Evolutionary conservation across 1,140 invertebrate genomes (phyloP).

Genomic region (Acyrthosiphon pisum): DNA sequence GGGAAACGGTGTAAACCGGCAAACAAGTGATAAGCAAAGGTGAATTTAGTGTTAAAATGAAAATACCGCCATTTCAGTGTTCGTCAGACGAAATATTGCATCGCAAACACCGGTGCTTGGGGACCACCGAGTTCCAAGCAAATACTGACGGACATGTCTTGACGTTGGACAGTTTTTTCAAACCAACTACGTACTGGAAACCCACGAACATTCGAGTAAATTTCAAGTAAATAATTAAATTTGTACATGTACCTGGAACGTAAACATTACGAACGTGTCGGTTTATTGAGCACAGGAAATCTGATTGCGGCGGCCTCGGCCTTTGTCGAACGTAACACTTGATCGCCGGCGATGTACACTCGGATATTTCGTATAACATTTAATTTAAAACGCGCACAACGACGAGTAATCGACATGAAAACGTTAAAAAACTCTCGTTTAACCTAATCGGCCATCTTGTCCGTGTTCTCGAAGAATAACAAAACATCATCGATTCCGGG

Average conservation of each 20-base stretch:
- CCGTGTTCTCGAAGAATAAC: constrained; percentile 55
- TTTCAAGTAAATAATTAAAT: constrained; percentile 46
- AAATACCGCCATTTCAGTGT: constrained; percentile 55
- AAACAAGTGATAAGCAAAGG: constrained; percentile 46
- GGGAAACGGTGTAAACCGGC: background rate
- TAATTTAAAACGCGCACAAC: constrained; percentile 27
- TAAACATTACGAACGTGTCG: constrained; percentile 56
- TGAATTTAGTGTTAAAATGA: constrained; percentile 50
- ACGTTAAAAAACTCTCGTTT: constrained; percentile 44
- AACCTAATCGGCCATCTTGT: constrained; percentile 56
- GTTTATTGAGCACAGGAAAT: constrained; percentile 34
- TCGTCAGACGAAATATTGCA: constrained; percentile 37
- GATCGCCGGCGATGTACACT: constrained; percentile 41
- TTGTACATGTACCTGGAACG: constrained; percentile 54
- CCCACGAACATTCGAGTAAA: constrained; percentile 48
- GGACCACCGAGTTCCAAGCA: constrained; percentile 40
- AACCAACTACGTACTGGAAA: constrained; percentile 41
- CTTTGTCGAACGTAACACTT: constrained; percentile 39
- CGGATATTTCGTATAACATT: constrained; percentile 43
- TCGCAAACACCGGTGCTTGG: constrained; percentile 32
- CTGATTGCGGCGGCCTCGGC: background rate
- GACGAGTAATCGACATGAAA: constrained; percentile 25
- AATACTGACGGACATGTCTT: constrained; percentile 43
- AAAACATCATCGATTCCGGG: constrained; percentile 56
- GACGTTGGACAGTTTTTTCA: constrained; percentile 17